phyloP scores from a whole-genome alignment of 2,888 invertebrate genomes.

The Leuctra nigra region DNA sequence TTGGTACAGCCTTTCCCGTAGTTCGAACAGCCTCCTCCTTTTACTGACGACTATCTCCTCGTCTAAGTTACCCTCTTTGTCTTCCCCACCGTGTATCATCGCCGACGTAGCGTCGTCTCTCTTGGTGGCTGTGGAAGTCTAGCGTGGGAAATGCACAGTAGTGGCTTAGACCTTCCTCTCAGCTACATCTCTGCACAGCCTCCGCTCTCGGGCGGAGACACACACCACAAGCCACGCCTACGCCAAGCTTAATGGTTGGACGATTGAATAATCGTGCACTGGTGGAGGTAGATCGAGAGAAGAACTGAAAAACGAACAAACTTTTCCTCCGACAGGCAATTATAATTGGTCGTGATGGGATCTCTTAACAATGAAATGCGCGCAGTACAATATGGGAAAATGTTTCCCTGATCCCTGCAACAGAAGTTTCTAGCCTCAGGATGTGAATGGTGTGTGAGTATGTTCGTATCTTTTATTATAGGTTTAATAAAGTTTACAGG shows the following conservation, averaged over 20 bases:
- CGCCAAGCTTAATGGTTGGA: conserved; percentile 28
- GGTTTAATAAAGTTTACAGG: conserved; percentile 16
- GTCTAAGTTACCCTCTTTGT: conserved; percentile 17
- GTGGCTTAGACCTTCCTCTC: conserved; percentile 41
- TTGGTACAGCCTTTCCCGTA: conserved; percentile 15
- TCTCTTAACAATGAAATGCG: conserved; percentile 19
- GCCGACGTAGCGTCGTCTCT: conserved; percentile 42
- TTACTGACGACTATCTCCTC: conserved; percentile 17
- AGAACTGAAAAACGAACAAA: conserved; percentile 17
- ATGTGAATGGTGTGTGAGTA: background rate
- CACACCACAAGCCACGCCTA: conserved; percentile 24
- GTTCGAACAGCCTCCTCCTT: conserved; percentile 13
- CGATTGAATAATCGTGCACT: conserved; percentile 30
- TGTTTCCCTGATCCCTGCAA: conserved; percentile 10
- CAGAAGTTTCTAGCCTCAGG: conserved; percentile 12
- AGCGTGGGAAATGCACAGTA: conserved; percentile 59
- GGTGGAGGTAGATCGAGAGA: conserved; percentile 21
- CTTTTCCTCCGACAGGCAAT: conserved; percentile 17
- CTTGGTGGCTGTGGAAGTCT: conserved; percentile 44
- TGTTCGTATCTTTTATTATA: conserved; percentile 12
- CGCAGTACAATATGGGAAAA: conserved; percentile 25
- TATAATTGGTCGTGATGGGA: conserved; percentile 25
- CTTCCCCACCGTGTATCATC: conserved; percentile 6
- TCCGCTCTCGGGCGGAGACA: conserved; percentile 35
- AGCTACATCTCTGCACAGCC: conserved; percentile 36